Evolutionary conservation across 2,113 vertebrate species (phyloP).

Genomic region (Sitta europaea): DNA sequence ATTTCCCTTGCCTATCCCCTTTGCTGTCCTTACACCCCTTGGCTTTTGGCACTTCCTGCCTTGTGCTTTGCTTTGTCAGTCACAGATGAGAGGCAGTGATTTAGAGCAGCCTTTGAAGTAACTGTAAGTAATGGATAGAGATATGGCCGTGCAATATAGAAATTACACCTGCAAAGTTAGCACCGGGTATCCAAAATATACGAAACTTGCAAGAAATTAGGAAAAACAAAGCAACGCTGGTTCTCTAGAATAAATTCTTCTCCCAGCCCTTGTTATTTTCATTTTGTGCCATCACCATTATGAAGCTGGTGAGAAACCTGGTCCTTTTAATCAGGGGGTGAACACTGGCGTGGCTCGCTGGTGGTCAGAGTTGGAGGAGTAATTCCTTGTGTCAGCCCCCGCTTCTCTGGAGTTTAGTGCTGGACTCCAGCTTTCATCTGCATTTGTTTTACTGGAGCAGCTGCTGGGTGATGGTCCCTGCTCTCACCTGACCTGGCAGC

Average conservation of each 20-base stretch:
- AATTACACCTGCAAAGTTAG: neutral
- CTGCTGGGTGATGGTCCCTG: neutral
- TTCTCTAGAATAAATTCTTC: neutral
- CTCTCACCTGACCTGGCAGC: neutral
- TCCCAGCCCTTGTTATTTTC: neutral
- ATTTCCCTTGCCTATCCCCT: neutral
- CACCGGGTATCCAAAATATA: neutral
- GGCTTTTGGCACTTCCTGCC: neutral
- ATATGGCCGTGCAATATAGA: neutral
- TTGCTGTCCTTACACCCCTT: neutral
- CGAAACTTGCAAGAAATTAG: neutral
- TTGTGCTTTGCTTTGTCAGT: neutral
- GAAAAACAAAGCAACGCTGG: neutral
- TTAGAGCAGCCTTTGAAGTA: neutral
- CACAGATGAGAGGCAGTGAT: neutral
- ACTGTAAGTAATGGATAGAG: accelerated
- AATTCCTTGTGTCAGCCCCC: neutral
- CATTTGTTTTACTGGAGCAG: neutral
- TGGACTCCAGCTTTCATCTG: neutral
- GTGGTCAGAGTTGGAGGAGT: neutral
- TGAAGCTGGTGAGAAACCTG: neutral
- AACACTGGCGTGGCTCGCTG: accelerated
- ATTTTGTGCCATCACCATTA: neutral
- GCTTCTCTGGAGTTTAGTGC: neutral
- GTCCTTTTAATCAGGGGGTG: neutral